Percentiles rank a stretch among this genome's conserved stretches.
These are phyloP conservation scores for Spatula clypeata DNA, from an alignment of 2,797 vertebrate genomes.

Conservation along the genomic window DNA sequence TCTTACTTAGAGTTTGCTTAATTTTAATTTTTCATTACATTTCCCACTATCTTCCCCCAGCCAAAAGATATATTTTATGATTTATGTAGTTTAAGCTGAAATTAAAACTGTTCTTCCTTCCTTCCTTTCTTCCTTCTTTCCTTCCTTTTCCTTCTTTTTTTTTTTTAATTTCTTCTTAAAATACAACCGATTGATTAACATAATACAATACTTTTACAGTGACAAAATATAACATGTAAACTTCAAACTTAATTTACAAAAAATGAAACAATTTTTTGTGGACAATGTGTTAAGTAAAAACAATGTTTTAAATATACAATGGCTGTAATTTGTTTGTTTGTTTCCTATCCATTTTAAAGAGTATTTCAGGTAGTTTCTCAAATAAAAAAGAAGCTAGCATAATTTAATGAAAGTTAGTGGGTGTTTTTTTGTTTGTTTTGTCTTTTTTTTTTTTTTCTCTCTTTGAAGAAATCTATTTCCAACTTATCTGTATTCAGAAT, in stretches of 20 bases:
- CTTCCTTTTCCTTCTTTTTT: no score
- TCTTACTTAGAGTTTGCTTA: not conserved
- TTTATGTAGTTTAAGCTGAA: not conserved
- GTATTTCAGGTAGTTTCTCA: not conserved
- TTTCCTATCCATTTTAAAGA: not conserved
- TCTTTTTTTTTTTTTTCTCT: not conserved
- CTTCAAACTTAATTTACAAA: not conserved
- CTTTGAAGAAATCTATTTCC: not conserved
- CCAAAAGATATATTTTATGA: not conserved
- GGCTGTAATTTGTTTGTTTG: not conserved
- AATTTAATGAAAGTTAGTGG: not conserved
- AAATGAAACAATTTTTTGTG: not conserved
- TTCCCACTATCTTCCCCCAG: not conserved
- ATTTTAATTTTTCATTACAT: not conserved
- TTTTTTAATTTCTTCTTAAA: not conserved
- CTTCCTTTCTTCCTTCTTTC: not conserved
- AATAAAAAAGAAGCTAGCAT: not conserved
- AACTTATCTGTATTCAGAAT: not conserved
- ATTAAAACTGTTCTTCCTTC: not conserved
- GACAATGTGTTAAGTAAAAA: not conserved
- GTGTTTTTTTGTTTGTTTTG: no score
- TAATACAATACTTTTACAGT: not conserved
- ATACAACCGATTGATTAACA: not conserved
- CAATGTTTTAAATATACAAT: not conserved
- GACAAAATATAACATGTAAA: not conserved